Conservation (phyloP, 2,888 invertebrate genomes). For the Scrobipalpa costella region DNA sequence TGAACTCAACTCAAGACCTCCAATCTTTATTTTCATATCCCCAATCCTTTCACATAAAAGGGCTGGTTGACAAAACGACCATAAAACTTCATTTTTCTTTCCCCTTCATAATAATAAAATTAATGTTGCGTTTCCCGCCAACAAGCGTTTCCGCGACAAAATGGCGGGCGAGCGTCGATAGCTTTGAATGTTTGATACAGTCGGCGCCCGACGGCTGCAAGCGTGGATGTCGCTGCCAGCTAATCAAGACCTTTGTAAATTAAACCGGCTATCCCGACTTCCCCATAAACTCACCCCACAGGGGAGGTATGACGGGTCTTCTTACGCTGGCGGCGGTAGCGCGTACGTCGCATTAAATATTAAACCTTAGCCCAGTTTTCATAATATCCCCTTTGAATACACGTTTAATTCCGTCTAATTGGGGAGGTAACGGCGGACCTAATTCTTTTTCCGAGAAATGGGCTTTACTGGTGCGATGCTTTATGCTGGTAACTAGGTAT, state of each 20-base stretch:
- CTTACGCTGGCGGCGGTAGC: constrained; percentile 34
- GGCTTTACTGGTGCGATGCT: not conserved
- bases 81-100: constrained; percentile 37
- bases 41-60: constrained; percentile 15
- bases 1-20: too few relatives aligned
- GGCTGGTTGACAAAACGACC: constrained; percentile 22
- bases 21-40: not conserved
- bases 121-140: constrained; percentile 49
- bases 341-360: constrained; percentile 46
- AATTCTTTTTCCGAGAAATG: constrained; percentile 31
- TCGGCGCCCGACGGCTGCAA: constrained; percentile 31
- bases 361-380: constrained; percentile 48
- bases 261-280: constrained; percentile 24
- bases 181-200: constrained; percentile 54
- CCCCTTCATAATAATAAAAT: constrained; percentile 46
- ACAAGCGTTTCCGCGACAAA: constrained; percentile 49
- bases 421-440: constrained; percentile 35
- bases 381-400: constrained; percentile 42
- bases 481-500: not conserved
- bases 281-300: constrained; percentile 1
- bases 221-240: constrained; percentile 38
- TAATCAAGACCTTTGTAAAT: constrained; percentile 34
- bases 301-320: constrained; percentile 34
- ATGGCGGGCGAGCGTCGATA: constrained; percentile 51
- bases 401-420: constrained; percentile 44